Percentiles rank a stretch among this genome's conserved stretches.
phyloP scores from a whole-genome alignment of 2,888 invertebrate species.

The Plebejus melissa region DNA sequence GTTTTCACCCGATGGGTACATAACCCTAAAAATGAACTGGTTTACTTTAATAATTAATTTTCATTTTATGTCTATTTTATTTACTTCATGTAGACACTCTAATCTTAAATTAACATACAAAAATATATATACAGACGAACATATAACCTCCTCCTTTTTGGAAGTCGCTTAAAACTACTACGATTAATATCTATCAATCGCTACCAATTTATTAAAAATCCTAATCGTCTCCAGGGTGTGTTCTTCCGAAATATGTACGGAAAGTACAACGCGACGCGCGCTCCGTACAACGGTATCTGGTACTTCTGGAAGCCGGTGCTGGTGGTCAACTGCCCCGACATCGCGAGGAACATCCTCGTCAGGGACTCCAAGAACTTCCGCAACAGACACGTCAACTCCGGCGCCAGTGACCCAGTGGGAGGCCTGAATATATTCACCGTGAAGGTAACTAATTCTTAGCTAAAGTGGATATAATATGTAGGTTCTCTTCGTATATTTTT shows the following conservation, averaged over 20 bases:
- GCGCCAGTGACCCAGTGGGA: constrained; percentile 52
- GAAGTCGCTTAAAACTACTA: too few relatives aligned
- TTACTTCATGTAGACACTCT: too few relatives aligned
- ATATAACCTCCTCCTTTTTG: too few relatives aligned
- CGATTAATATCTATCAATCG: too few relatives aligned
- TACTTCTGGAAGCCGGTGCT: constrained; percentile 56
- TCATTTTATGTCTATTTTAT: too few relatives aligned
- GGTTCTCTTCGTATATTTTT: too few relatives aligned
- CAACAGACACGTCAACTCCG: constrained; percentile 48
- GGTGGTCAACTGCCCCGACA: constrained; percentile 51
- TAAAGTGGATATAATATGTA: too few relatives aligned
- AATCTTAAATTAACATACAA: too few relatives aligned
- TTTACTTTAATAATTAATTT: too few relatives aligned
- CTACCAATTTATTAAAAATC: not conserved
- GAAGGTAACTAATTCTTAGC: constrained; percentile 43
- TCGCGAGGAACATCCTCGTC: constrained; percentile 50
- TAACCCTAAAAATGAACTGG: too few relatives aligned
- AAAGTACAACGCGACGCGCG: constrained; percentile 35
- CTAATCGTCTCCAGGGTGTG: constrained; percentile 41
- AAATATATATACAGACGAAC: too few relatives aligned
- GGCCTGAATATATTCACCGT: constrained; percentile 49
- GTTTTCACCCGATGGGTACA: too few relatives aligned
- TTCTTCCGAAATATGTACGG: constrained; percentile 51
- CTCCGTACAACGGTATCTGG: constrained; percentile 59
- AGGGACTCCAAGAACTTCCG: constrained; percentile 53